Percentiles rank a stretch among this genome's conserved stretches.
phyloP scores from a whole-genome alignment of 2,888 invertebrate species.

The Tenthredo distinguenda region DNA sequence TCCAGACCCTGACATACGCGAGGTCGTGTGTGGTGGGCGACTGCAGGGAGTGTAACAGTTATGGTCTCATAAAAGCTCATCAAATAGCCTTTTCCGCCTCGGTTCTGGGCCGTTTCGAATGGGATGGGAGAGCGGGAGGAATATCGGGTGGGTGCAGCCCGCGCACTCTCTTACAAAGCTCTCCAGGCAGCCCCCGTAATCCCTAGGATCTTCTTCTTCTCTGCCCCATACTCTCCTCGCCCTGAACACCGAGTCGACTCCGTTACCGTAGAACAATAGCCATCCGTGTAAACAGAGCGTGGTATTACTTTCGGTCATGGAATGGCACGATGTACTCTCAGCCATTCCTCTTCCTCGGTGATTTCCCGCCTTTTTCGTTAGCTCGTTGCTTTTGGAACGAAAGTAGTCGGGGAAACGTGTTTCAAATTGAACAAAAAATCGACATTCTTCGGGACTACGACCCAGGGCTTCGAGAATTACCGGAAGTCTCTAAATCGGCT shows the following conservation, averaged over 20 bases:
- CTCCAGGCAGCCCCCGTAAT: conserved; percentile 60
- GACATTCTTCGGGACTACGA: not conserved
- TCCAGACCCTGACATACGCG: not conserved
- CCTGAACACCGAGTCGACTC: conserved; percentile 24
- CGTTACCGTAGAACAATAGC: conserved; percentile 41
- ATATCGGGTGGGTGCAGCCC: conserved; percentile 52
- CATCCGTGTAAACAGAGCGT: conserved; percentile 48
- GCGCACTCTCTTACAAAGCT: conserved; percentile 51
- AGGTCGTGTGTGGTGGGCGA: not conserved
- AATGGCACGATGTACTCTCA: not conserved
- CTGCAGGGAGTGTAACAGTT: conserved; percentile 58
- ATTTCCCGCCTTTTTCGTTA: not conserved
- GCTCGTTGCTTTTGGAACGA: not conserved
- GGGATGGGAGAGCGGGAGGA: conserved; percentile 52
- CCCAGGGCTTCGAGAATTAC: not conserved
- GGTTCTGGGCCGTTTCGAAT: conserved; percentile 36
- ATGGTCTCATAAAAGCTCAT: conserved; percentile 62
- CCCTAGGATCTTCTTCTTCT: conserved; percentile 55
- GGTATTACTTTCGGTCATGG: conserved; percentile 40
- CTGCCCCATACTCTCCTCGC: conserved; percentile 14
- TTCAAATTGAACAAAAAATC: not conserved
- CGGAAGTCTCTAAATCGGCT: not conserved
- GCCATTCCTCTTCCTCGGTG: not conserved
- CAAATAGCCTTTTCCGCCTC: conserved; percentile 57
- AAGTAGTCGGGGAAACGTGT: not conserved